Conservation (phyloP, 2,113 vertebrate genomes). For the Festucalex cinctus region DNA sequence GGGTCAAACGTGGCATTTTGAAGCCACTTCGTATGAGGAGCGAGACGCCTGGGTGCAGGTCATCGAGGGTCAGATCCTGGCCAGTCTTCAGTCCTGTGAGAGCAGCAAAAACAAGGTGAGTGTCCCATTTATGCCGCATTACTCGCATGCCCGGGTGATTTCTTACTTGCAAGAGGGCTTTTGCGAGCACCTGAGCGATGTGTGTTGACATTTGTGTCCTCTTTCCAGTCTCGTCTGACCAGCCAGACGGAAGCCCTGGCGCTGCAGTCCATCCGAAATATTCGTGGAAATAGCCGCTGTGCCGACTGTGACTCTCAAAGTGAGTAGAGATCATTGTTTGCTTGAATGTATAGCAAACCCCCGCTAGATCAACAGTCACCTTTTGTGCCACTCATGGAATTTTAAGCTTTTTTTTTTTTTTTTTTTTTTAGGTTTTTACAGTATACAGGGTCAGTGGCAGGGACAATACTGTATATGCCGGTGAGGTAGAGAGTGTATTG, state of each 20-base stretch:
- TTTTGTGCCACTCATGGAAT: not conserved
- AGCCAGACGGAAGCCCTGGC: conserved; percentile 95
- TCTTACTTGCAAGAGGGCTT: not conserved
- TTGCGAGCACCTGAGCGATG: not conserved
- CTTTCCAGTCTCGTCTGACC: conserved; percentile 85
- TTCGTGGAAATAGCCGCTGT: conserved; percentile 88
- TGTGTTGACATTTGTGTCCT: not conserved
- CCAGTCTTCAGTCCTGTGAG: conserved; percentile 94
- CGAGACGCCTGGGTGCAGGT: conserved; percentile 95
- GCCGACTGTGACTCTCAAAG: conserved; percentile 92
- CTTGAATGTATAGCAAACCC: not conserved
- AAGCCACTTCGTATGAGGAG: conserved; percentile 93
- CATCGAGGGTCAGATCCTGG: conserved; percentile 95
- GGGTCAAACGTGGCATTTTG: conserved; percentile 96
- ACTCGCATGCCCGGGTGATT: not conserved
- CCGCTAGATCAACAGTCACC: not conserved
- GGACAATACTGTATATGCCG: too few relatives aligned
- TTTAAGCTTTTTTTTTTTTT: too few relatives aligned
- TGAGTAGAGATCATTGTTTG: conserved; percentile 67
- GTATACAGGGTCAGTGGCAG: too few relatives aligned
- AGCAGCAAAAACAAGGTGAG: conserved; percentile 98
- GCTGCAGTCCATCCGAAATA: conserved; percentile 87
- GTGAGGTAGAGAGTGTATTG: too few relatives aligned
- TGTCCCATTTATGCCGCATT: not conserved
- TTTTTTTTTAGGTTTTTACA: too few relatives aligned